phyloP scores from a whole-genome alignment of 2,113 vertebrate genomes.

The Python bivittatus region DNA sequence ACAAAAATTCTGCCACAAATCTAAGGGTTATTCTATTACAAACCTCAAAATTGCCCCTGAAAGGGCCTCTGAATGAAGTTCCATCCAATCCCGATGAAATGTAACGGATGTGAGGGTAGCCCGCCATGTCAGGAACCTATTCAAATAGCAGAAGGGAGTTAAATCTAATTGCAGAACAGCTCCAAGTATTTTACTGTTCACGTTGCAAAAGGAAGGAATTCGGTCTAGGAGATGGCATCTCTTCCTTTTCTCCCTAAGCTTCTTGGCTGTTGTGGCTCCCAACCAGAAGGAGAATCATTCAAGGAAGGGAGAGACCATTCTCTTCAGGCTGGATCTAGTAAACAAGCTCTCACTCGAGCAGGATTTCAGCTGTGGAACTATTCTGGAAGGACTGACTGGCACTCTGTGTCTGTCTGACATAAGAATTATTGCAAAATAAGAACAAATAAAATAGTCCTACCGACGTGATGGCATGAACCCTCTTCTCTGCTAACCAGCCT shows the following conservation, averaged over 20 bases:
- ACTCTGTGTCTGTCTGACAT: neutral
- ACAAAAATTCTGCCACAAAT: slow-evolving; percentile 44
- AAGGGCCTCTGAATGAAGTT: slow-evolving; percentile 84
- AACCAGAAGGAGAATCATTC: slow-evolving; percentile 24
- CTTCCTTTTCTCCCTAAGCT: slow-evolving; percentile 8
- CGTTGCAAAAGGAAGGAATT: slow-evolving; percentile 35
- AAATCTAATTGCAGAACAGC: slow-evolving; percentile 69
- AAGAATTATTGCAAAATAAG: neutral
- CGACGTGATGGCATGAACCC: neutral
- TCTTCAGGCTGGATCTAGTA: neutral
- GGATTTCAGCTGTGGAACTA: neutral
- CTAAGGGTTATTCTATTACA: slow-evolving; percentile 71
- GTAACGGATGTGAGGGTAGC: slow-evolving; percentile 98
- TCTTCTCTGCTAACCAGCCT: slow-evolving; percentile 6
- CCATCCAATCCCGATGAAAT: slow-evolving; percentile 98
- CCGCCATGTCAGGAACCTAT: slow-evolving; percentile 86
- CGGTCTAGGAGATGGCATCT: neutral
- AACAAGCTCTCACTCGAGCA: slow-evolving; percentile 20
- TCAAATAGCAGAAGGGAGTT: slow-evolving; percentile 72
- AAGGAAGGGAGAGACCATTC: neutral
- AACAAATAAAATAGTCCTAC: neutral
- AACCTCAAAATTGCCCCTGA: slow-evolving; percentile 96
- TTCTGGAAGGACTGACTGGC: neutral
- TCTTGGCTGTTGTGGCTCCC: neutral
- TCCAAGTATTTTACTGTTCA: slow-evolving; percentile 54